Conservation (phyloP, 2,888 invertebrate species). For the Orchesella flavescens region DNA sequence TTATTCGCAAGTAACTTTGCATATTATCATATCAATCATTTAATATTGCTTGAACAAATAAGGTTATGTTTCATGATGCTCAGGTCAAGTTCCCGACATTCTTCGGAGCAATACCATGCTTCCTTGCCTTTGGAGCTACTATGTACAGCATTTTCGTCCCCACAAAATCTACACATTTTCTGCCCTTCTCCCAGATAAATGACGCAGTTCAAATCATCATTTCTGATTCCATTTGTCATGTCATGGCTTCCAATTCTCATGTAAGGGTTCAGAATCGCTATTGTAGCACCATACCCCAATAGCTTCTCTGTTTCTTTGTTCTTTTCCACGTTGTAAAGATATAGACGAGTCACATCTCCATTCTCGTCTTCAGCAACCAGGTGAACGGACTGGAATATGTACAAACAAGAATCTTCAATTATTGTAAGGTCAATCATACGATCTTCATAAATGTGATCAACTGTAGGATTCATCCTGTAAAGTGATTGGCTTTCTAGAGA, state of each 20-base stretch:
- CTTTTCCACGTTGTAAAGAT: constrained; percentile 44
- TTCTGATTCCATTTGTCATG: too few relatives aligned
- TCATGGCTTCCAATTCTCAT: too few relatives aligned
- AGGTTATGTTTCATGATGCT: too few relatives aligned
- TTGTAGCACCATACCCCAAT: too few relatives aligned
- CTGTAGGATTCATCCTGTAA: background rate
- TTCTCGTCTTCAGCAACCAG: constrained; percentile 41
- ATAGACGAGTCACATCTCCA: constrained; percentile 27
- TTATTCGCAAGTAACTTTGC: too few relatives aligned
- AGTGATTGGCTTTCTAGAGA: constrained; percentile 14
- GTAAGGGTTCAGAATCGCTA: too few relatives aligned
- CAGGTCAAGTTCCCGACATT: background rate
- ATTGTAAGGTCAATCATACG: constrained; percentile 23
- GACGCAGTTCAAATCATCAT: background rate
- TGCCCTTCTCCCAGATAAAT: too few relatives aligned
- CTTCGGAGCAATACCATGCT: constrained; percentile 20
- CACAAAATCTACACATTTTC: constrained; percentile 47
- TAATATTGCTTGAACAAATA: too few relatives aligned
- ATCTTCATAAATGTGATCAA: too few relatives aligned
- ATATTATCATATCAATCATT: too few relatives aligned
- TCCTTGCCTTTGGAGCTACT: constrained; percentile 21
- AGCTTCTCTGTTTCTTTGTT: background rate
- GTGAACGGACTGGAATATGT: constrained; percentile 20
- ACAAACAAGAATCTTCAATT: constrained; percentile 48
- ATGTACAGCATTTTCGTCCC: constrained; percentile 22